Evolutionary conservation across 2,888 invertebrate species (phyloP).

Genomic region (Drosophila yooni): DNA sequence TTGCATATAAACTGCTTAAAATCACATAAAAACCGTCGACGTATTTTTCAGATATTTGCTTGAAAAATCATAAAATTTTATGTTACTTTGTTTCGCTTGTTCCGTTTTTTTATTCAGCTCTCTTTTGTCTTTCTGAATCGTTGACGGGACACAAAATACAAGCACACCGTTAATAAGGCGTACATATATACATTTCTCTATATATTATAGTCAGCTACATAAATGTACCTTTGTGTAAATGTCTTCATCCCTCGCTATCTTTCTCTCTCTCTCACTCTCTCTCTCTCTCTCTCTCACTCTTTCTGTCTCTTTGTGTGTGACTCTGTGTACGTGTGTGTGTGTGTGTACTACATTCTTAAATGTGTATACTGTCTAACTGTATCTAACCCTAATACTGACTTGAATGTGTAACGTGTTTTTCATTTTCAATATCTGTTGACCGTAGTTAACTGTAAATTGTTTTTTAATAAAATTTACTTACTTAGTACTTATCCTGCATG

Average conservation of each 20-base stretch:
- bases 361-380: slow-evolving; percentile 50
- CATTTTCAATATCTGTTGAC: slow-evolving; percentile 53
- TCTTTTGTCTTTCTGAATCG: slow-evolving; percentile 34
- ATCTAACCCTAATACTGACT: slow-evolving; percentile 50
- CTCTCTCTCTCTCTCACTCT: slow-evolving; percentile 3
- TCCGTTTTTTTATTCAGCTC: slow-evolving; percentile 24
- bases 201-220: slow-evolving; percentile 48
- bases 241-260: slow-evolving; percentile 8
- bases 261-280: not conserved
- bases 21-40: slow-evolving; percentile 73
- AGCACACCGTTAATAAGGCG: slow-evolving; percentile 42
- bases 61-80: slow-evolving; percentile 66
- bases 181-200: slow-evolving; percentile 46
- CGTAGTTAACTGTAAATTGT: slow-evolving; percentile 60
- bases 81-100: slow-evolving; percentile 59
- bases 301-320: slow-evolving; percentile 21
- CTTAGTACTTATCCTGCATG: slow-evolving; percentile 62
- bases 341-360: slow-evolving; percentile 36
- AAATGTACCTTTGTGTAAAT: slow-evolving; percentile 24
- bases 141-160: slow-evolving; percentile 44
- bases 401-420: slow-evolving; percentile 58
- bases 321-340: slow-evolving; percentile 16
- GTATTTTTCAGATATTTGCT: slow-evolving; percentile 64
- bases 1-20: slow-evolving; percentile 80
- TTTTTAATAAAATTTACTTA: slow-evolving; percentile 32